Conservation (phyloP, 2,797 vertebrate genomes). For the Sylvilagus floridanus region DNA sequence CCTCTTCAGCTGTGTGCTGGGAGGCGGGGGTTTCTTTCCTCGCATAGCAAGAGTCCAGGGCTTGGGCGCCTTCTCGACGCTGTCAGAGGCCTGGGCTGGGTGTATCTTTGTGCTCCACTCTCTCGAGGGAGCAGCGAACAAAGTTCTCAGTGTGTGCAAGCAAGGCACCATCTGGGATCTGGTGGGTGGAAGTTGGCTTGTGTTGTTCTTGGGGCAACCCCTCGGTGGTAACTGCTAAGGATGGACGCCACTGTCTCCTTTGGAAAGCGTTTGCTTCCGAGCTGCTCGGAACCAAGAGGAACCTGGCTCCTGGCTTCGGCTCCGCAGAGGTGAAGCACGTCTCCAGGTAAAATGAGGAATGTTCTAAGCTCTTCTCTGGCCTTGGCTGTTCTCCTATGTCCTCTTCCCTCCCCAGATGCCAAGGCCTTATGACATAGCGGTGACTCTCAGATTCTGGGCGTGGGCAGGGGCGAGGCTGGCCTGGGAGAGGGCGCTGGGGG, state of each 20-base stretch:
- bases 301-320: not conserved
- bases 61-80: not conserved
- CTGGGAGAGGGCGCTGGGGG: not conserved
- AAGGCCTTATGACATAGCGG: not conserved
- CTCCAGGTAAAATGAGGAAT: not conserved
- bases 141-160: not conserved
- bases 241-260: not conserved
- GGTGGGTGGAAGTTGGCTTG: not conserved
- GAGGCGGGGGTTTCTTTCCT: not conserved
- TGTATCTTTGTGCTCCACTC: not conserved
- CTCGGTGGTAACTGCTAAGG: not conserved
- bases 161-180: not conserved
- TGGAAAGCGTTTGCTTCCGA: not conserved
- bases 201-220: not conserved
- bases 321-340: not conserved
- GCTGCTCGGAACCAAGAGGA: not conserved
- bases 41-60: not conserved
- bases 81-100: not conserved
- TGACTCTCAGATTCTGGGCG: not conserved
- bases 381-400: not conserved
- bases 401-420: not conserved
- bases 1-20: not conserved
- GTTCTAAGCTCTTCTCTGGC: not conserved
- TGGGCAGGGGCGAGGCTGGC: not conserved
- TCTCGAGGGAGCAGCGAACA: not conserved